Percentiles rank a stretch among this genome's conserved stretches.
Conservation (phyloP, 2,113 vertebrate genomes). For the Opisthocomus hoazin region DNA sequence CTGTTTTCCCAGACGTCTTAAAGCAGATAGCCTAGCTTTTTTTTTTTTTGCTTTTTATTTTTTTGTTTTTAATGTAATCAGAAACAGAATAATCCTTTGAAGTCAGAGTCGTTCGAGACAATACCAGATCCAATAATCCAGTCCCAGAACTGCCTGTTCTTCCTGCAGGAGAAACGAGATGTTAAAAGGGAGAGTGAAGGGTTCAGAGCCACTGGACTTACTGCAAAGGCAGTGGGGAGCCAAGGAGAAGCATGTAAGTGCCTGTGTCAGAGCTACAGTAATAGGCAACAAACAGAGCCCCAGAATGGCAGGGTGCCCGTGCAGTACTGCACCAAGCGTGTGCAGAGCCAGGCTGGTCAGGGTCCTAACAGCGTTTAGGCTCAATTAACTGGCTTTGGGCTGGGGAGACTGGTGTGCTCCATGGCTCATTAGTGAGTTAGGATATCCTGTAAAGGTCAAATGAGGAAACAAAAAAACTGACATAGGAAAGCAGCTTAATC, state of each 20-base stretch:
- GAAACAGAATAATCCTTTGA: not conserved
- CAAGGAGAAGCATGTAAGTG: not conserved
- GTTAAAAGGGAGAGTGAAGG: not conserved
- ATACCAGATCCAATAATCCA: not conserved
- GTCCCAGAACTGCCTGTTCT: not conserved
- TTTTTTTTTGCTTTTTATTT: not conserved
- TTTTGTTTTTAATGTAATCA: not conserved
- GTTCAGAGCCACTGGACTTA: not conserved
- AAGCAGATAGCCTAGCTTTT: not conserved
- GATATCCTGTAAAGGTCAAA: not conserved
- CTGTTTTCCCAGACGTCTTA: not conserved
- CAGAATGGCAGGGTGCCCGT: rapidly evolving
- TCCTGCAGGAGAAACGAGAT: not conserved
- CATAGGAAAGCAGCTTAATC: not conserved
- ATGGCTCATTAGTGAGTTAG: not conserved
- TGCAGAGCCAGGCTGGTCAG: not conserved
- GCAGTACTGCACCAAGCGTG: not conserved
- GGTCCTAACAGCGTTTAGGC: not conserved
- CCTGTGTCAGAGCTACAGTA: not conserved
- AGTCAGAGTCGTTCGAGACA: not conserved
- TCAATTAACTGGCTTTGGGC: not conserved
- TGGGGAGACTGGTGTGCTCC: not conserved
- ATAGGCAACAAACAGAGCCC: not conserved
- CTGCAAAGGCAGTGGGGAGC: not conserved
- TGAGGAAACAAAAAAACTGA: not conserved